Conservation (phyloP, 2,113 vertebrate species). For the Nesogale talazaci region DNA sequence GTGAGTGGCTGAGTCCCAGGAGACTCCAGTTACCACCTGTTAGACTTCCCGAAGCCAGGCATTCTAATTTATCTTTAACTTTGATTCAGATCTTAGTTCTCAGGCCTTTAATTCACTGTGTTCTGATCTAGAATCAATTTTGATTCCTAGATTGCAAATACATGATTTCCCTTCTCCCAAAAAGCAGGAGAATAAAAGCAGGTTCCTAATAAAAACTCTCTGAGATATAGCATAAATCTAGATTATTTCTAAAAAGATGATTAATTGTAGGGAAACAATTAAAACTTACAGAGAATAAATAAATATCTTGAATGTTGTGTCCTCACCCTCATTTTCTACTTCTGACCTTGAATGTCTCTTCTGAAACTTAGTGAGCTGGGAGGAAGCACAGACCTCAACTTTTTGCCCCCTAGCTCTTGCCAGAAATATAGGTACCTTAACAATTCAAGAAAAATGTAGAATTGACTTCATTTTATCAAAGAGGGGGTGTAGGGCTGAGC, state of each 20-base stretch:
- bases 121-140: neutral
- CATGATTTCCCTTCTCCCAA: neutral
- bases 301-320: neutral
- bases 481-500: too few species aligned
- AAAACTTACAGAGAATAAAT: neutral
- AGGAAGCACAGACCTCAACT: neutral
- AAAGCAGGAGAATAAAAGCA: too few species aligned
- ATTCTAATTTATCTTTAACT: neutral
- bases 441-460: neutral
- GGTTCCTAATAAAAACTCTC: neutral
- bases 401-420: neutral
- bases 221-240: neutral
- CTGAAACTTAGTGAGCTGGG: neutral
- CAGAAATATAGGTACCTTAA: conserved; percentile 33
- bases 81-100: neutral
- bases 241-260: neutral
- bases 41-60: neutral
- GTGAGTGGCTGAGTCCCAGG: neutral
- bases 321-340: neutral
- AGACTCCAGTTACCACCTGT: neutral
- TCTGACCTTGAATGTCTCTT: neutral
- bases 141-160: neutral
- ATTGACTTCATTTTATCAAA: conserved; percentile 11
- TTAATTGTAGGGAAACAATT: neutral
- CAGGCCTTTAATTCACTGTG: neutral